These are phyloP conservation scores for Drosophila quadrilineata DNA, from an alignment of 1,140 invertebrate genomes.

Conservation along the genomic window DNA sequence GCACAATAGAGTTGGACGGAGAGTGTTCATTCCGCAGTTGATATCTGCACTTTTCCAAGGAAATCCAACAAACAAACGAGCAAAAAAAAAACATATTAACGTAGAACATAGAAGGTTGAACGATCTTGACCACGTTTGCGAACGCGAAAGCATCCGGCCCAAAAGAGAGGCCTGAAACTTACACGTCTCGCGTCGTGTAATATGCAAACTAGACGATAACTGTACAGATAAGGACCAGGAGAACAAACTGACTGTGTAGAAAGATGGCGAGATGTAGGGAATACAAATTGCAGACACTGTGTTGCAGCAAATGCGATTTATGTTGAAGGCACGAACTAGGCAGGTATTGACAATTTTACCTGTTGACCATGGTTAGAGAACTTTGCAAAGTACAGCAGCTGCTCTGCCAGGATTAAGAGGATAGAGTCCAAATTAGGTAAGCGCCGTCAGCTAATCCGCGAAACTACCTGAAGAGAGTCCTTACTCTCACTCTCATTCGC, in stretches of 20 bases:
- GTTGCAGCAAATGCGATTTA: slow-evolving; percentile 59
- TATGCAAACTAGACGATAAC: slow-evolving; percentile 78
- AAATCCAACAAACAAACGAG: slow-evolving; percentile 39
- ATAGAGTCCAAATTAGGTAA: no score
- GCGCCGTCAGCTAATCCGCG: no score
- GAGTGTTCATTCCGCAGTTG: slow-evolving; percentile 8
- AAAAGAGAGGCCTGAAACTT: slow-evolving; percentile 29
- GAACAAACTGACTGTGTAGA: slow-evolving; percentile 10
- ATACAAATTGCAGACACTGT: slow-evolving; percentile 67
- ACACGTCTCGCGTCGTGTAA: slow-evolving; percentile 71
- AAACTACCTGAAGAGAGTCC: no score
- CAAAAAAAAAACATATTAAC: slow-evolving; percentile 26
- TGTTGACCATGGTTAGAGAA: no score
- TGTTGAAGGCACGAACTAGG: slow-evolving; percentile 45
- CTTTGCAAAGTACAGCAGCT: no score
- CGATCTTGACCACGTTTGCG: slow-evolving; percentile 66
- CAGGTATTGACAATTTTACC: no score
- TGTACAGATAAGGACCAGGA: slow-evolving; percentile 67
- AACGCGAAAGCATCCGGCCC: slow-evolving; percentile 69
- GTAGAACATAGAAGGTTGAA: no score
- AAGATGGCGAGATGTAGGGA: no score
- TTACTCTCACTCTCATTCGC: no score
- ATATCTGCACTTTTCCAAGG: slow-evolving; percentile 59
- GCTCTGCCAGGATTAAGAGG: no score
- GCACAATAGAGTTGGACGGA: slow-evolving; percentile 17